These are phyloP conservation scores for Peromyscus maniculatus DNA, from an alignment of 2,113 vertebrate species.

Conservation along the genomic window DNA sequence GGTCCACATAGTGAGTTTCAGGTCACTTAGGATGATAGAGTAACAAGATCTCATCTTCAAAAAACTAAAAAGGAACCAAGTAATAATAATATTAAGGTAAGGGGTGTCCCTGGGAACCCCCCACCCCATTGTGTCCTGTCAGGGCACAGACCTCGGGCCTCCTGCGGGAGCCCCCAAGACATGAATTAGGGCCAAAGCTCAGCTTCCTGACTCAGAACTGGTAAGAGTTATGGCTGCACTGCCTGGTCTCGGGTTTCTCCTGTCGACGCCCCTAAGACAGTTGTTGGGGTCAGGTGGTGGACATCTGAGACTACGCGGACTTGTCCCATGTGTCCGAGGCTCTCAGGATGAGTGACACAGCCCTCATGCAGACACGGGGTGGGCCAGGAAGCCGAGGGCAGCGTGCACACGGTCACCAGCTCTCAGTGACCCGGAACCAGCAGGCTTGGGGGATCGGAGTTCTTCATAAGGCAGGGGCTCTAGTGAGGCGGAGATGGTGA, in stretches of 20 bases:
- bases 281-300: not conserved
- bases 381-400: not conserved
- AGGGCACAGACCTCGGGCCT: not conserved
- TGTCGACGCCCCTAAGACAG: rapidly evolving
- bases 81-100: not conserved
- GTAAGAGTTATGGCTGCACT: not conserved
- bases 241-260: not conserved
- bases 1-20: not conserved
- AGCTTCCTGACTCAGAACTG: not conserved
- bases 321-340: not conserved
- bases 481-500: not conserved
- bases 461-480: not conserved
- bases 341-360: rapidly evolving
- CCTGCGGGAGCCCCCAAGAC: not conserved
- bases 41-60: not conserved
- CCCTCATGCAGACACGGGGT: not conserved
- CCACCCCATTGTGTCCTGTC: not conserved
- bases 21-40: not conserved
- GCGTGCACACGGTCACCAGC: rapidly evolving
- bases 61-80: not conserved
- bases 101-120: too few species aligned
- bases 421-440: not conserved
- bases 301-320: not conserved
- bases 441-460: not conserved
- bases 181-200: not conserved